Conservation (phyloP, 1,140 invertebrate species). For the Grapholita molesta region DNA sequence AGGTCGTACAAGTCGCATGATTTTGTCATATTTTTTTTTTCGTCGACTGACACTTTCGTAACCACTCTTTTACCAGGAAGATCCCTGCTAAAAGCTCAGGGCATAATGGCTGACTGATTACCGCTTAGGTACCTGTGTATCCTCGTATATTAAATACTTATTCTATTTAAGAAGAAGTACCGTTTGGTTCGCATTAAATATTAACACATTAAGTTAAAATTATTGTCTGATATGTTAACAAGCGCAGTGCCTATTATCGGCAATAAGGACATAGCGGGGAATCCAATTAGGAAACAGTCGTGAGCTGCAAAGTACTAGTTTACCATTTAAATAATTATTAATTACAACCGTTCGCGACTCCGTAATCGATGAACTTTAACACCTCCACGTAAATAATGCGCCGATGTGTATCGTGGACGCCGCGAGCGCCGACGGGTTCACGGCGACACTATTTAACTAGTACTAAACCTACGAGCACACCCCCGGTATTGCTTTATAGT, state of each 20-base stretch:
- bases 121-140: too few relatives aligned
- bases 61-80: too few relatives aligned
- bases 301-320: not conserved
- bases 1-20: too few relatives aligned
- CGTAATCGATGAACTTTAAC: conserved; percentile 8
- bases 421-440: not conserved
- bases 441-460: not conserved
- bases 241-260: not conserved
- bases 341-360: not conserved
- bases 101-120: too few relatives aligned
- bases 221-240: not conserved
- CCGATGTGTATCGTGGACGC: not conserved
- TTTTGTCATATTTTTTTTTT: too few relatives aligned
- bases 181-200: too few relatives aligned
- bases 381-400: not conserved
- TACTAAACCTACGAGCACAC: not conserved
- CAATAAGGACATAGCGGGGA: not conserved
- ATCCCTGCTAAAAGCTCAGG: too few relatives aligned
- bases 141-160: too few relatives aligned
- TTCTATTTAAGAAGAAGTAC: too few relatives aligned
- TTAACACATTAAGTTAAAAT: too few relatives aligned
- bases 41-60: too few relatives aligned
- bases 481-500: not conserved
- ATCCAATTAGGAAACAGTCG: not conserved
- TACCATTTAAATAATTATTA: not conserved